These are phyloP conservation scores for Crax fasciolata DNA, from an alignment of 2,797 vertebrate genomes.

Conservation along the genomic window DNA sequence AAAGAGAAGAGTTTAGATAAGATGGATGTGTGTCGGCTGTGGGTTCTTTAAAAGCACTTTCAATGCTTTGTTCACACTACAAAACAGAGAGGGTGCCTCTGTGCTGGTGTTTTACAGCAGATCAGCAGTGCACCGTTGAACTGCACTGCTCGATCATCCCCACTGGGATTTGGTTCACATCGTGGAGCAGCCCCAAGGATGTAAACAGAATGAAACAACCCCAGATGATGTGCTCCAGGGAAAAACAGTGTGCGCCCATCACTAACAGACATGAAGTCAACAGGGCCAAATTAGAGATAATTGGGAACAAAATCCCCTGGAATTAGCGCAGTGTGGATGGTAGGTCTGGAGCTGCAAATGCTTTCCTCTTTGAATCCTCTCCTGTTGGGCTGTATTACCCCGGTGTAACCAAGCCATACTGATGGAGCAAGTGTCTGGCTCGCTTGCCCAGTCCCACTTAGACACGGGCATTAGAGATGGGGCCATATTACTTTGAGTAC, in stretches of 20 bases:
- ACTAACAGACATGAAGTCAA: not conserved
- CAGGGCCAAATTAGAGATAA: not conserved
- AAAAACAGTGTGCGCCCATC: accelerated
- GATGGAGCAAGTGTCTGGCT: not conserved
- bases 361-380: not conserved
- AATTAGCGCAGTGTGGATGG: not conserved
- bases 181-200: not conserved
- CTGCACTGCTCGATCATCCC: accelerated
- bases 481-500: not conserved
- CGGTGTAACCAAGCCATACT: not conserved
- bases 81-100: not conserved
- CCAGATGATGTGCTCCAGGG: not conserved
- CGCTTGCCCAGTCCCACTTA: not conserved
- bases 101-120: not conserved
- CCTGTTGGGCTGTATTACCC: not conserved
- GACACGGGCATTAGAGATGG: not conserved
- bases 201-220: accelerated
- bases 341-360: not conserved
- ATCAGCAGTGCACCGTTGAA: not conserved
- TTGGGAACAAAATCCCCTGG: not conserved
- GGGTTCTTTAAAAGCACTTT: not conserved
- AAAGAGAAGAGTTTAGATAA: not conserved
- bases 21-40: accelerated
- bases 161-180: not conserved
- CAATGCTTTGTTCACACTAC: not conserved